Evolutionary conservation across 2,113 vertebrate genomes (phyloP), one percentile per base, ranked within the genome.

Genomic region (Asarcornis scutulata): DNA sequence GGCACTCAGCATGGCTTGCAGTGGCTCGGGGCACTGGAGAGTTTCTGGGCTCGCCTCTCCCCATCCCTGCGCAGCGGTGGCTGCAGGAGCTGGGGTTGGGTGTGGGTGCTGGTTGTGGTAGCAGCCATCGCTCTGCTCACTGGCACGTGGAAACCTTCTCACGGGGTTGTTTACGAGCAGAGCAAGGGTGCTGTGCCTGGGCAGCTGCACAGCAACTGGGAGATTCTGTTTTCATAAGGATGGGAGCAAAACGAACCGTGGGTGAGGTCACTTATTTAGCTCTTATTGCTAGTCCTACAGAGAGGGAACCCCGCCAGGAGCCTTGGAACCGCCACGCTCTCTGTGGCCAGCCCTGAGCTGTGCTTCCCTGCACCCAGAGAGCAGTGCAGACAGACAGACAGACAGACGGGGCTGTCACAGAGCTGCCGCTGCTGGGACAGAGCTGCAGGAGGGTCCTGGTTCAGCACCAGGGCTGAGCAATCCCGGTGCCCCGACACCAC

Each of bases 81-180:
- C 36, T 12, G 1, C 2, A 8, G 48, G 40, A 48, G 50, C 27
- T 6, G 55, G 27, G 55, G 18, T 38, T 20, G 3, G 58, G 36
- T 1, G 1, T 0, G 4, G 32, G 79, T 1, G 1, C 27, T 25
- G 9, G 6, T 13, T 71, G 53, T 16, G 69, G 38, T 20, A 2
- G 3, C 31, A 4, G 3, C 14, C 48, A 13, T 59, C 22, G 29
- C 36, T 23, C 11, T 31, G 32, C 11, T 29, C 38, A 3, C 60
- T 29, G n/a, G 3, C 22, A 12, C 5, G 1, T 10, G 71, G 50
- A 16, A 53, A 10, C 10, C 50, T 9, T 16, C 38, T 12, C 15
- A 11, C 0, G 12, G 14, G 32, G 69, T 48, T 6, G 8, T 17
- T 42, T 15, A 8, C 3, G 4, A 12, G 36, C 16, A 7, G 58